Evolutionary conservation across 2,888 invertebrate genomes (phyloP), one percentile per base, ranked within the genome.

Genomic region (Cephus nigrinus): DNA sequence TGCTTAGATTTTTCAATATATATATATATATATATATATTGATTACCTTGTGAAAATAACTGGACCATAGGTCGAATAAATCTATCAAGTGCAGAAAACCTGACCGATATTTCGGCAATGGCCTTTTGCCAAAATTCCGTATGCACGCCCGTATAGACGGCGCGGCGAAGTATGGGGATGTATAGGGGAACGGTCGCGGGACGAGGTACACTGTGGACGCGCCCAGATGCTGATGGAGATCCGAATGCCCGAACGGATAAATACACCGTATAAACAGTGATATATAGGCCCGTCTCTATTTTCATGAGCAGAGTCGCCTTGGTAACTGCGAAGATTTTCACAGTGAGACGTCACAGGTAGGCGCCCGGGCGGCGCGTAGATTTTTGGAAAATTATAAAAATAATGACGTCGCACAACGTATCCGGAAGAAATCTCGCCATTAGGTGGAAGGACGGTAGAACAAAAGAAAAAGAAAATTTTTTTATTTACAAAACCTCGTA

Each of bases 101-200:
- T 72, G 69, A 80, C 82, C 84, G 84, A 85, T 82, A 87, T 84
- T 83, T 79, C 78, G 72, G 78, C 73, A 75, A 76, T 87, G 87
- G 87, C 86, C 74, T 76, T 80, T 83, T 84, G 87, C 87, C 86
- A 86, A 78, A 78, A 74, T 69, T 55, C 33, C 77, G 74, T 75
- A 33, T 31, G 9, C 30, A 11, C 1, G 71, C 2, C 31, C 31
- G 15, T 15, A 32, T 71, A 71, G 12, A 32, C 31, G 9, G 12
- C 23, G 55, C 55, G 2, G 9, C 23, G 55, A 55, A 9, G 23
- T 23, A 5, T 2, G 55, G 5, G 5, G 9, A 9, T 23, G 23
- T 23, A 23, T 23, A 9, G 5, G 23, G 4, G 71, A 33, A 9
- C 33, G 33, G n/a, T 31, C 32, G 12, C 11, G 71, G 71, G 31